Evolutionary conservation across 2,797 vertebrate genomes (phyloP), one percentile per base, ranked within the genome.

Genomic region (Melanotaenia nigrans): DNA sequence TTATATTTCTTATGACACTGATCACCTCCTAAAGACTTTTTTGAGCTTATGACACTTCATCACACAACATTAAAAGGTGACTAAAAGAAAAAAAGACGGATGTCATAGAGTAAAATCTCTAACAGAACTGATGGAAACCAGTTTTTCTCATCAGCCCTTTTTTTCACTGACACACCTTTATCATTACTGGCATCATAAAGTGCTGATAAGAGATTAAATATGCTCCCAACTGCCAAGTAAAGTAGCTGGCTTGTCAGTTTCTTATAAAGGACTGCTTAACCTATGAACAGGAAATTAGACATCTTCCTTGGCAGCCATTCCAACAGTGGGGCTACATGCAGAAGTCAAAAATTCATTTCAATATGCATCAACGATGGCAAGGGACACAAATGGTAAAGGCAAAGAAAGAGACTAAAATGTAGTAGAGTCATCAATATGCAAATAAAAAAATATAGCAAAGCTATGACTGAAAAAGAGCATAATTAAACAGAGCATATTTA

Each of bases 41-140:
- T 35, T 49, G 53, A 59, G 68, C 81, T 78, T 74, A 81, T 53
- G 8, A 18, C 36, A n/a, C 9, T 47, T 51, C 65, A 60, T 73
- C 63, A 57, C n/a, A 16, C 42, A 12, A 49, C 24, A 66, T 18
- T n/a, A 67, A 59, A 53, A 35, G 45, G 9, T 35, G 14, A 49
- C 4, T 16, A 3, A 59, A n/a, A 18, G 0, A 58, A 32, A 64
- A 53, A 61, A 11, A 24, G 2, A 47, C 20, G 74, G 1, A 59
- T 62, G 53, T 68, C 3, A 56, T 47, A 18, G n/a, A 2, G 8
- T 66, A 47, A 36, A 45, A 67, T 30, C 4, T 51, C 22, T 18
- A 3, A 4, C 51, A 36, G 9, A 30, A 28, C 10, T 5, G 32
- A 61, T 32, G 32, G 13, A 53, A 51, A 59, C 55, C 24, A 35